Conservation (phyloP, 2,888 invertebrate species). For the Sinotaia quadrata region DNA sequence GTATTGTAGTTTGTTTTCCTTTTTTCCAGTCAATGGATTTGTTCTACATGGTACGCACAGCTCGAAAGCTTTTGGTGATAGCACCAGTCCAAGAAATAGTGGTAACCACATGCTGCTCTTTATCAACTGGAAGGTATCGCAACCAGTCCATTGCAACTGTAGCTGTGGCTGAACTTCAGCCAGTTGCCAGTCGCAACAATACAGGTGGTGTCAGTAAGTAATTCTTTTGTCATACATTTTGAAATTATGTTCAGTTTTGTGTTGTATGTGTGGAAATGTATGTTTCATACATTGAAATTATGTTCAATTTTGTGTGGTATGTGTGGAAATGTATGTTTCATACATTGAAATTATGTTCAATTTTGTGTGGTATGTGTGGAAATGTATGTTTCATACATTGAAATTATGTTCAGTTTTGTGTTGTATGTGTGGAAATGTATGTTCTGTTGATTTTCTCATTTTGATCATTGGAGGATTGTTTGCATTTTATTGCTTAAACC, state of each 20-base stretch:
- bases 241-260: not conserved
- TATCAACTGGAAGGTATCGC: slow-evolving; percentile 26
- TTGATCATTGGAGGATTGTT: too few relatives aligned
- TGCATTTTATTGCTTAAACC: too few relatives aligned
- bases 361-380: too few relatives aligned
- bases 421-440: too few relatives aligned
- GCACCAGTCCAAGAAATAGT: slow-evolving; percentile 44
- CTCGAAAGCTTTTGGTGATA: slow-evolving; percentile 28
- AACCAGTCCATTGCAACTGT: slow-evolving; percentile 39
- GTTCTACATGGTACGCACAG: slow-evolving; percentile 13
- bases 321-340: not conserved
- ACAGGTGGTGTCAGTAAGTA: slow-evolving; percentile 34
- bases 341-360: too few relatives aligned
- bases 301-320: not conserved
- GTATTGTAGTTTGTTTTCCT: not conserved
- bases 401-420: too few relatives aligned
- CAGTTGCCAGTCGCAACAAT: slow-evolving; percentile 32
- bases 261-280: not conserved
- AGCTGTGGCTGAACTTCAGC: slow-evolving; percentile 35
- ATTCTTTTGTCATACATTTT: not conserved
- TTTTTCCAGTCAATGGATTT: not conserved
- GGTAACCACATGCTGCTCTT: slow-evolving; percentile 52
- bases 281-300: too few relatives aligned
- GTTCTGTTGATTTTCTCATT: too few relatives aligned
- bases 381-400: too few relatives aligned